Base-by-base conservation (phyloP, 2,888 invertebrate genomes). In the Hypselothyrea guttata region DNA sequence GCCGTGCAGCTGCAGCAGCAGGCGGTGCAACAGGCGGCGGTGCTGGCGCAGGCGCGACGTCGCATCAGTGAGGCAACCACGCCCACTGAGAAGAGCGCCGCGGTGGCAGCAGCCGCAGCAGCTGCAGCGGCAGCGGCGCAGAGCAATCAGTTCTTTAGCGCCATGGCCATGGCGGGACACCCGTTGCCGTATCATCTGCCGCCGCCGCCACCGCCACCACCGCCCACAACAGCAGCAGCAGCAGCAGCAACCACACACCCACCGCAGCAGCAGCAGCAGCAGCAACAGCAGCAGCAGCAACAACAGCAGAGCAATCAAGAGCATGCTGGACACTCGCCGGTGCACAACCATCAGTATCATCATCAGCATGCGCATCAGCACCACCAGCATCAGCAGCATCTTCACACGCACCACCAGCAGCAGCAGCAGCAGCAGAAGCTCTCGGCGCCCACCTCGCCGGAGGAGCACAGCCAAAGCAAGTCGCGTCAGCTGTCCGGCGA, bases 121-220 rank as follows among this genome's bases (percentile, higher is more conserved):
- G 55, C 84, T 0, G 72, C 71, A 0, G 71, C 75, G 3, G 86
- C 86, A 12, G 78, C 91, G 87, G 57, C 86, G 7, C 87, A 86
- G 45, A 91, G 91, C 7, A 91, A 93, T 84, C 93, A 93, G 61
- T 90, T 94, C 62, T 92, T 93, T 59, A 92, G 92, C 85, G 89
- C 88, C 11, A 89, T 92, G 82, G 91, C 91, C 63, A 91, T 93
- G 92, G 91, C 93, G 55, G 90, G 89, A 0, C 91, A 91, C 75
- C 93, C 92, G 28, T 90, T 93, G 71, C 92, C 94, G 47, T 92
- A 93, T 68, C 93, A 93, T 83, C 91, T 93, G 77, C 93, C 92
- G 77, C 92, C 93, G 71, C 93, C 92, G 35, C 93, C 93, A 56
- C 93, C 92, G 75, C 92, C 93, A 72, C 93, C 92, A 44, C 89